Evolutionary conservation across 1,140 invertebrate species (phyloP), one percentile per base, ranked within the genome.

Genomic region (Liolophura sinensis): DNA sequence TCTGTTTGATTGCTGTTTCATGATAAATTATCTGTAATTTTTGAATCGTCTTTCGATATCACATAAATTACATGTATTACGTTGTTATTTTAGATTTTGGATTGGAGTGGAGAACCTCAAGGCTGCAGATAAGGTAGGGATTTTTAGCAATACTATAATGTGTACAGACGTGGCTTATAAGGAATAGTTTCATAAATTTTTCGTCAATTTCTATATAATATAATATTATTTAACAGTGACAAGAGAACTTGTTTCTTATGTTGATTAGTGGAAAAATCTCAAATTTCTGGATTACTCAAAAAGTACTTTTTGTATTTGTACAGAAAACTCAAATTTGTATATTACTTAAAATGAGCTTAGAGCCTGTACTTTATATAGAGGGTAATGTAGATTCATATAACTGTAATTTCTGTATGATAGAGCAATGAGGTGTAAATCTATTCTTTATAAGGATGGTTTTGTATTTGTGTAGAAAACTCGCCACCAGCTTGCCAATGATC

Each of bases 401-500:
- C n/a, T n/a, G n/a, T n/a, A n/a, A n/a, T n/a, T n/a, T n/a, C n/a
- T n/a, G n/a, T n/a, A n/a, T n/a, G n/a, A n/a, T n/a, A n/a, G n/a
- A n/a, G n/a, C n/a, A n/a, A n/a, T n/a, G n/a, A n/a, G n/a, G n/a
- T n/a, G n/a, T n/a, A n/a, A n/a, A n/a, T n/a, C n/a, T n/a, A n/a
- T n/a, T n/a, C n/a, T n/a, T n/a, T n/a, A n/a, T n/a, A n/a, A n/a
- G n/a, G n/a, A n/a, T n/a, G n/a, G n/a, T 20, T 20, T 20, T 24
- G 12, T 54, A 24, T 20, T 68, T 64, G 31, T 67, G 18, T 67
- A 81, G 80, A 73, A 69, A 62, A 88, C 89, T 63, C 92, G 91
- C 87, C 93, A 95, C 84, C 92, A 95, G 71, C 82, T 95, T n/a
- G 94, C 91, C 16, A 91, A 92, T 46, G 93, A 95, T 79, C 93